These are phyloP conservation scores for Schizopygopsis pylzovi DNA, from an alignment of 2,797 vertebrate species.

Conservation along the genomic window DNA sequence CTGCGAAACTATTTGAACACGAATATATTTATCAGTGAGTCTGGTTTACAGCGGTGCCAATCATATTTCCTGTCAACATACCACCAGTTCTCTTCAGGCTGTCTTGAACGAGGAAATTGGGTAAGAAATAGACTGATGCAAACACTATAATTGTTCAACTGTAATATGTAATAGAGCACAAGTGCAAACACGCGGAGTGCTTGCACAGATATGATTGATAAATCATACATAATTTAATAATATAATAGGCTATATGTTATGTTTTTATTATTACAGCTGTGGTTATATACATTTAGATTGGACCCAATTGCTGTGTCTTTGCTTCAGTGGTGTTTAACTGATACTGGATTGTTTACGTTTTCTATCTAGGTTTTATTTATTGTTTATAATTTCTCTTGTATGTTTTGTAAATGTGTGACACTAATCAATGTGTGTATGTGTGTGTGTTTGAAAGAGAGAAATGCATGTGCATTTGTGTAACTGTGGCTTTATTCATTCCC, in stretches of 20 bases:
- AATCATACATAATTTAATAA: neutral
- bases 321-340: neutral
- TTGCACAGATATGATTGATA: neutral
- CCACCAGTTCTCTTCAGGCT: neutral
- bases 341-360: neutral
- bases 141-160: neutral
- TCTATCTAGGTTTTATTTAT: neutral
- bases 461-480: neutral
- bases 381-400: neutral
- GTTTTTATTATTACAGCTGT: neutral
- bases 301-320: neutral
- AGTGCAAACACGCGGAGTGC: neutral
- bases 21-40: neutral
- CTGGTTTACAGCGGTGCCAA: slow-evolving; percentile 4
- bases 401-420: neutral
- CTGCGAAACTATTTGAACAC: slow-evolving; percentile 2
- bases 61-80: slow-evolving; percentile 4
- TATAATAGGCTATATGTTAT: no score
- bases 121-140: slow-evolving; percentile 10
- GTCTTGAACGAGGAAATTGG: slow-evolving; percentile 21
- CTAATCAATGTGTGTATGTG: neutral
- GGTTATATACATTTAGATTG: neutral
- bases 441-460: neutral
- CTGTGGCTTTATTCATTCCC: neutral
- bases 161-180: neutral